These are phyloP conservation scores for Salvelinus sp. DNA, from an alignment of 2,113 vertebrate species.

Conservation along the genomic window DNA sequence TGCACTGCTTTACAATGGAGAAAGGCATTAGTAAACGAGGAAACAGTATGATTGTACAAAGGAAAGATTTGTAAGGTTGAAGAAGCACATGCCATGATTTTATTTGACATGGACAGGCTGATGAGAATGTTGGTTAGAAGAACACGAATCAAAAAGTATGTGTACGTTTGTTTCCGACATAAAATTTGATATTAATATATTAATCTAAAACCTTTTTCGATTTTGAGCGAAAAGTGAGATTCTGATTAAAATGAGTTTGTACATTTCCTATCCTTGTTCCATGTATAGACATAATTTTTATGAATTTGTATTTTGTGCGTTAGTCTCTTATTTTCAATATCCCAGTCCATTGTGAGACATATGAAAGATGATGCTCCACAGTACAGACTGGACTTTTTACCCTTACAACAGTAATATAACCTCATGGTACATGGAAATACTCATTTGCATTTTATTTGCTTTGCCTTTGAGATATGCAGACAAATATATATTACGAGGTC, in stretches of 20 bases:
- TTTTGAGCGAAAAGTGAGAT: constrained; percentile 72
- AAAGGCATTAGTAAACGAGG: constrained; percentile 39
- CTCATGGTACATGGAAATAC: constrained; percentile 75
- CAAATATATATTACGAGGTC: constrained; percentile 81
- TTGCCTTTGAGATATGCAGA: constrained; percentile 96
- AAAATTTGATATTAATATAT: constrained; percentile 85
- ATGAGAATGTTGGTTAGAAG: constrained; percentile 70
- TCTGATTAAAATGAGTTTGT: constrained; percentile 80
- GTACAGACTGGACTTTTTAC: constrained; percentile 66
- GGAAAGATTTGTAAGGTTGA: constrained; percentile 77
- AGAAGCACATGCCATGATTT: constrained; percentile 87
- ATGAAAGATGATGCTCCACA: constrained; percentile 61
- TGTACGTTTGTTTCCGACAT: constrained; percentile 74
- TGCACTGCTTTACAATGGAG: constrained; percentile 80
- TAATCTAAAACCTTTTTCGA: constrained; percentile 75
- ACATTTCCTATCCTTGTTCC: constrained; percentile 84
- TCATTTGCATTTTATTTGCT: constrained; percentile 84
- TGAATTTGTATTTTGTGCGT: constrained; percentile 94
- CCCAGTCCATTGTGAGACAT: constrained; percentile 73
- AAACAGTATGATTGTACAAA: constrained; percentile 74
- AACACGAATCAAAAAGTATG: constrained; percentile 49
- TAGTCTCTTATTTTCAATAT: constrained; percentile 76
- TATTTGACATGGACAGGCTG: constrained; percentile 71
- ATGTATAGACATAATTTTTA: constrained; percentile 91
- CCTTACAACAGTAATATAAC: constrained; percentile 63